These are phyloP conservation scores for Chelonus insularis DNA, from an alignment of 1,140 invertebrate species.

Conservation along the genomic window DNA sequence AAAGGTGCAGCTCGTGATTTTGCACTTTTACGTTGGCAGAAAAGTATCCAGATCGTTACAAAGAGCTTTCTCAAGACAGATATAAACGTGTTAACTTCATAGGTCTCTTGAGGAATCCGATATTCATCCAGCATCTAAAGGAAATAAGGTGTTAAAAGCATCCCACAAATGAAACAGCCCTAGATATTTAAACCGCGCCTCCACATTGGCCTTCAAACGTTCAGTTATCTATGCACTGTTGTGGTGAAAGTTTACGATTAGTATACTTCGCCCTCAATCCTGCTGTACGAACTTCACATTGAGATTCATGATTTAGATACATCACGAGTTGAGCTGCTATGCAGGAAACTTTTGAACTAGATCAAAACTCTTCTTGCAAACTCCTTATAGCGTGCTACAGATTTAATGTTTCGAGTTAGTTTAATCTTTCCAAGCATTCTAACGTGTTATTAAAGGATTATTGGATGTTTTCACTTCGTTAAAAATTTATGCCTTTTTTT, in stretches of 20 bases:
- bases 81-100: too few relatives aligned
- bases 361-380: not conserved
- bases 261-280: slow-evolving; percentile 38
- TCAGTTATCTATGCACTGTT: not conserved
- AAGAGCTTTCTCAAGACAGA: not conserved
- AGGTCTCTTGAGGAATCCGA: not conserved
- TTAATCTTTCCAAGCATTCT: too few relatives aligned
- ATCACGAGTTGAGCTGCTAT: slow-evolving; percentile 30
- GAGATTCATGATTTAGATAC: slow-evolving; percentile 39
- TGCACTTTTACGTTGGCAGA: slow-evolving; percentile 4
- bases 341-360: not conserved
- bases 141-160: slow-evolving; percentile 1
- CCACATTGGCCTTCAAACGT: slow-evolving; percentile 11
- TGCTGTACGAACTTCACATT: slow-evolving; percentile 44
- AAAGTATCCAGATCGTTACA: slow-evolving; percentile 22
- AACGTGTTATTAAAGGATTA: too few relatives aligned
- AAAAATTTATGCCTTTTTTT: too few relatives aligned
- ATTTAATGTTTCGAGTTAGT: not conserved
- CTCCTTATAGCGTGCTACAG: not conserved
- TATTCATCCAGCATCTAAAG: slow-evolving; percentile 11
- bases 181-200: slow-evolving; percentile 22
- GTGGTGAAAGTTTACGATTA: slow-evolving; percentile 37
- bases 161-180: slow-evolving; percentile 18
- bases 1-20: too few relatives aligned
- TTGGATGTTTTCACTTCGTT: too few relatives aligned